These are phyloP conservation scores for Xiphophorus maculatus DNA, from an alignment of 2,113 vertebrate species.

Conservation along the genomic window DNA sequence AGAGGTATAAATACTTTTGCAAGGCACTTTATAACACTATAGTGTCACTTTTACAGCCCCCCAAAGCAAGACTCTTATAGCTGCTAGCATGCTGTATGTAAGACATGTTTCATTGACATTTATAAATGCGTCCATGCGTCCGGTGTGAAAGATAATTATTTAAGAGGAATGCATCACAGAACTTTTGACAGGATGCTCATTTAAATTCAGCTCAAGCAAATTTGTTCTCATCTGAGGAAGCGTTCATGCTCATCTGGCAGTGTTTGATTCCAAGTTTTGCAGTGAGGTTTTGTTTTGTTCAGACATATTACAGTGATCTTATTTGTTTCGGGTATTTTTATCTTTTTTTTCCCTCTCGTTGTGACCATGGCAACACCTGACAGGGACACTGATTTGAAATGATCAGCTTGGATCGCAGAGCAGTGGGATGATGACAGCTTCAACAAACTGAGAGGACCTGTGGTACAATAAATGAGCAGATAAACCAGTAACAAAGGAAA, in stretches of 20 bases:
- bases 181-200: not conserved
- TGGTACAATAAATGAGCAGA: not conserved
- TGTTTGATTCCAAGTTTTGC: not conserved
- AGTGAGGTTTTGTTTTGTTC: not conserved
- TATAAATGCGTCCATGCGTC: not conserved
- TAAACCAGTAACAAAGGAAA: not conserved
- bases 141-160: not conserved
- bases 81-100: not conserved
- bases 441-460: not conserved
- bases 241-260: not conserved
- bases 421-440: constrained; percentile 3
- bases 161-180: not conserved
- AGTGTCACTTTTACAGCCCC: not conserved
- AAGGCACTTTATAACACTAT: not conserved
- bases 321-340: not conserved
- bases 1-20: not conserved
- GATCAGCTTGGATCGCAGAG: not conserved
- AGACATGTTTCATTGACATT: not conserved
- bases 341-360: not conserved
- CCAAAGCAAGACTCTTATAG: not conserved
- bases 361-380: constrained; percentile 18
- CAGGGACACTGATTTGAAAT: constrained; percentile 9
- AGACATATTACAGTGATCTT: not conserved
- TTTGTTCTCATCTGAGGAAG: not conserved
- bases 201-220: not conserved